A percentile compares a stretch with the other conserved stretches of the same genome.
phyloP scores from a whole-genome alignment of 35 echinoderm and acorn worm species.

The Holothuria glaberrima region DNA sequence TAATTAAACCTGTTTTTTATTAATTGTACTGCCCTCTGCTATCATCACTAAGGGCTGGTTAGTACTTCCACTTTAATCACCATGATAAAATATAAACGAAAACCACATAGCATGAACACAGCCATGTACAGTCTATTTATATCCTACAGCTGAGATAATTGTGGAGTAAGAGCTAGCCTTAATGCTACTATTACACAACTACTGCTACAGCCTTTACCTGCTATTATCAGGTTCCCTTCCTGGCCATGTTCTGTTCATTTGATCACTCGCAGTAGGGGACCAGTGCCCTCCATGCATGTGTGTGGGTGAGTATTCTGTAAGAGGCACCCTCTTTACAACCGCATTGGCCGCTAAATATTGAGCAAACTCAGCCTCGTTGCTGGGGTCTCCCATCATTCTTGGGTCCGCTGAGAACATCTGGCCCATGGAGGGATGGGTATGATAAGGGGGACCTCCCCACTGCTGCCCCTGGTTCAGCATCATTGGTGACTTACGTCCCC shows the following conservation, averaged over 20 bases:
- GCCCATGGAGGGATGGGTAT: conserved; percentile 6
- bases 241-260: conserved; percentile 76
- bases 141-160: too few species aligned
- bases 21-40: too few species aligned
- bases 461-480: conserved; percentile 7
- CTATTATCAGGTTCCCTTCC: conserved; percentile 40
- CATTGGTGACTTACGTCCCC: conserved; percentile 29
- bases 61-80: too few species aligned
- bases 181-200: background rate
- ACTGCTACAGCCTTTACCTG: conserved; percentile 42
- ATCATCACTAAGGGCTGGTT: too few species aligned
- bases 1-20: too few species aligned
- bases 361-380: conserved; percentile 78
- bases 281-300: conserved; percentile 54
- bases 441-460: conserved; percentile 16
- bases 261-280: conserved; percentile 48
- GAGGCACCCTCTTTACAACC: conserved; percentile 71
- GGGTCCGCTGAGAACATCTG: conserved; percentile 41
- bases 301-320: conserved; percentile 63
- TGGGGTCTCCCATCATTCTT: conserved; percentile 45
- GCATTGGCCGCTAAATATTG: conserved; percentile 77
- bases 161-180: too few species aligned
- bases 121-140: too few species aligned
- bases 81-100: too few species aligned
- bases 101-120: too few species aligned